Conservation (phyloP, 2,797 vertebrate species). For the Typhlichthys eigenmanni region DNA sequence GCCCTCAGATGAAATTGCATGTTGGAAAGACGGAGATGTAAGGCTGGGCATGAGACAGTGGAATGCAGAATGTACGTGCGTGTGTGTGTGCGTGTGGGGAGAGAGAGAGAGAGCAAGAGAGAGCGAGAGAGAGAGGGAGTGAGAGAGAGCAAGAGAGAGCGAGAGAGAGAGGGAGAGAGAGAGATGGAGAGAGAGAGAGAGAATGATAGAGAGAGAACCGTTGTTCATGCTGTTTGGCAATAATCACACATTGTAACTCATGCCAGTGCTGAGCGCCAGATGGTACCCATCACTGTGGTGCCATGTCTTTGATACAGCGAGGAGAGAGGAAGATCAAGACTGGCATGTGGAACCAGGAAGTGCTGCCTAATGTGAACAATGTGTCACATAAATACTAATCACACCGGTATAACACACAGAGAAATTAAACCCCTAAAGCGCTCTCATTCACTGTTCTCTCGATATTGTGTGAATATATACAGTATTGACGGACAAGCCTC, state of each 20-base stretch:
- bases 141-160: constrained; percentile 15
- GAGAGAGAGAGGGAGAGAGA: constrained; percentile 23
- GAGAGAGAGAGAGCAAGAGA: background rate
- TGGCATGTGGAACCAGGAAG: constrained; percentile 64
- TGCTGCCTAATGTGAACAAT: constrained; percentile 68
- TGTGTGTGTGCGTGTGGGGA: constrained; percentile 11
- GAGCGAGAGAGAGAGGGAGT: constrained; percentile 23
- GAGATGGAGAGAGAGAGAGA: constrained; percentile 18
- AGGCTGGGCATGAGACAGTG: constrained; percentile 44
- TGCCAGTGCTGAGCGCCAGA: constrained; percentile 72
- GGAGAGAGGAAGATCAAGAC: constrained; percentile 64
- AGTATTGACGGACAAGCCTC: no score
- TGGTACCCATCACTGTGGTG: constrained; percentile 68
- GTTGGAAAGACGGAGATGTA: constrained; percentile 40
- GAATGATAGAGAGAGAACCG: constrained; percentile 26
- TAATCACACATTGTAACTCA: constrained; percentile 56
- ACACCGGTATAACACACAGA: constrained; percentile 63
- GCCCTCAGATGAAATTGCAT: background rate
- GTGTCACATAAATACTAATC: constrained; percentile 77
- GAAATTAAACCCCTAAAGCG: constrained; percentile 66
- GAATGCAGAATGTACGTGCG: constrained; percentile 26
- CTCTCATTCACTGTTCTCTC: no score
- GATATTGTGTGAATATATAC: no score
- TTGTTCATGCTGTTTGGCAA: constrained; percentile 68
- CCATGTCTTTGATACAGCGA: constrained; percentile 63